phyloP scores from a whole-genome alignment of 2,113 vertebrate genomes.

The Brachirus orientalis region DNA sequence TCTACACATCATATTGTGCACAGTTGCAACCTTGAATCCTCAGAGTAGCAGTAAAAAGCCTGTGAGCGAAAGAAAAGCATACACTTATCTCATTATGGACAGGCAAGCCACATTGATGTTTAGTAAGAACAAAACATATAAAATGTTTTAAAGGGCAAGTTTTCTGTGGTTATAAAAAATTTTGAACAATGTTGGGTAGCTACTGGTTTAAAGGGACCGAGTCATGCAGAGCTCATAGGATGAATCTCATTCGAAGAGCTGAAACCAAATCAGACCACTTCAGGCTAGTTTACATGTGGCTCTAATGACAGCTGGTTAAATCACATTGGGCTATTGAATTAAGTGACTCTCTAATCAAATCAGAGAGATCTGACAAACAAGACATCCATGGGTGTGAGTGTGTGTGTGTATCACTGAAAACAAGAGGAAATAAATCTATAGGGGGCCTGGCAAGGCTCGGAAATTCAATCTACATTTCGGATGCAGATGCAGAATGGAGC shows the following conservation, averaged over 20 bases:
- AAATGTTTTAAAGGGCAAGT: background rate
- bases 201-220: conserved; percentile 31
- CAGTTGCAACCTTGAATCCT: conserved; percentile 14
- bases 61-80: conserved; percentile 22
- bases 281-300: conserved; percentile 71
- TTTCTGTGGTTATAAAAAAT: background rate
- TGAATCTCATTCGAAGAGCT: conserved; percentile 50
- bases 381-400: conserved; percentile 41
- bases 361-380: conserved; percentile 72
- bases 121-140: background rate
- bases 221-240: conserved; percentile 32
- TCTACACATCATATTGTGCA: background rate
- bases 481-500: conserved; percentile 35
- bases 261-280: conserved; percentile 74
- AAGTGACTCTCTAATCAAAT: conserved; percentile 77
- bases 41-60: conserved; percentile 10
- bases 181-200: background rate
- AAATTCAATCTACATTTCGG: conserved; percentile 29
- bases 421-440: conserved; percentile 41
- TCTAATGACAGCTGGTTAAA: conserved; percentile 73
- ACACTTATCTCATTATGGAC: background rate
- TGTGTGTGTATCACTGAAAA: conserved; percentile 39
- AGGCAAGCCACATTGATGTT: background rate
- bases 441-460: conserved; percentile 16
- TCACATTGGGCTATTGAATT: conserved; percentile 75